phyloP scores from a whole-genome alignment of 2,888 invertebrate genomes.

The Scelioninae gen. 1 region DNA sequence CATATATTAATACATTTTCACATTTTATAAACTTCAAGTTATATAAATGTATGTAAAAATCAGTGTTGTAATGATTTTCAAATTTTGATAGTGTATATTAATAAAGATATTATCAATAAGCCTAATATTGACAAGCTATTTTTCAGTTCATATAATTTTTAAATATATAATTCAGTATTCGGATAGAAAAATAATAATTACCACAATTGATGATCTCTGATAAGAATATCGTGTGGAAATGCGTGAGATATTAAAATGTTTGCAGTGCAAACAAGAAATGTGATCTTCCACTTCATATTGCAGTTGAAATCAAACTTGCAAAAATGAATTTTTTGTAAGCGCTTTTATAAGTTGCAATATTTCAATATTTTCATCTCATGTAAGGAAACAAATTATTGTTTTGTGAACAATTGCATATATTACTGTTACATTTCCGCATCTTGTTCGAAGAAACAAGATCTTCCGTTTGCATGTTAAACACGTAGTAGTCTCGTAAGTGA shows the following conservation, averaged over 20 bases:
- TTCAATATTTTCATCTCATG: conserved; percentile 17
- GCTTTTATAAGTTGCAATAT: conserved; percentile 37
- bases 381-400: conserved; percentile 17
- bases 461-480: background rate
- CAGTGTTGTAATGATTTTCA: too few species aligned
- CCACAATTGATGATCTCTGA: too few species aligned
- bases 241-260: conserved; percentile 15
- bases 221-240: background rate
- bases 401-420: conserved; percentile 24
- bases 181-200: too few species aligned
- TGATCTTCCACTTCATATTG: conserved; percentile 23
- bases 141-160: too few species aligned
- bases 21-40: too few species aligned
- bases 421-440: background rate
- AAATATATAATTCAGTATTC: too few species aligned
- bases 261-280: background rate
- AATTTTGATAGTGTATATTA: too few species aligned
- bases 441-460: conserved; percentile 14
- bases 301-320: conserved; percentile 1
- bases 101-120: too few species aligned
- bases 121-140: too few species aligned
- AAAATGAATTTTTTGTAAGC: conserved; percentile 12
- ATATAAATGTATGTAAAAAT: too few species aligned
- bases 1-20: too few species aligned
- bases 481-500: background rate